Evolutionary conservation across 2,113 vertebrate genomes (phyloP), one percentile per base, ranked within the genome.

Genomic region (Cervus canadensis): DNA sequence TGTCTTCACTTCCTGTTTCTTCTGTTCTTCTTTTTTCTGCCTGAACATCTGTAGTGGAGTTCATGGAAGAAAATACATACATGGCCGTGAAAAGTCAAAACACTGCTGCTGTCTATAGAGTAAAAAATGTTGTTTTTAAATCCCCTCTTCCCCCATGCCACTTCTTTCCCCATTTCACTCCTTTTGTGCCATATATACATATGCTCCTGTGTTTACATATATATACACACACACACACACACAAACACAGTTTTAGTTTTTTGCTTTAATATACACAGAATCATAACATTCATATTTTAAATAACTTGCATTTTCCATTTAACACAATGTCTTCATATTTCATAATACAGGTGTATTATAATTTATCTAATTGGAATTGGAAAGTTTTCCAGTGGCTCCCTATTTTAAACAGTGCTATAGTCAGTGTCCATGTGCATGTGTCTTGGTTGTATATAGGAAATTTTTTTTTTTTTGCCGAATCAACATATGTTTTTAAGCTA

Each of bases 271-370:
- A 48, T 15, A 40, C 2, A 36, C 25, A 16, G 8, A 82, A 87
- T 95, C 15, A 12, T 82, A 33, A 76, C 90, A 64, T 40, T 96
- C 8, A 11, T 52, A 25, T 87, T 94, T 94, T 87, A 59, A 67
- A 17, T 88, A 94, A 45, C 12, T 76, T 57, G 13, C 23, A 87
- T 67, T 91, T 91, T 45, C 28, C 3, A 16, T 52, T 90, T 26
- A 60, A 57, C 12, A 78, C 14, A 91, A 3, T 94, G 9, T 91
- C n/a, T 91, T 94, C 28, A 28, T 67, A 40, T 91, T 96, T 86
- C 17, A 40, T 62, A 43, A 16, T 85, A 57, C 56, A 50, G 40
- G 26, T 87, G 19, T 23, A 1, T 87, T 78, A 3, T 87, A 50
- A 60, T 88, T 92, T 84, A 62, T 28, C 93, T 91, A 64, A 23